These are phyloP conservation scores for Endomychus coccineus DNA, from an alignment of 2,888 invertebrate genomes.

Conservation along the genomic window DNA sequence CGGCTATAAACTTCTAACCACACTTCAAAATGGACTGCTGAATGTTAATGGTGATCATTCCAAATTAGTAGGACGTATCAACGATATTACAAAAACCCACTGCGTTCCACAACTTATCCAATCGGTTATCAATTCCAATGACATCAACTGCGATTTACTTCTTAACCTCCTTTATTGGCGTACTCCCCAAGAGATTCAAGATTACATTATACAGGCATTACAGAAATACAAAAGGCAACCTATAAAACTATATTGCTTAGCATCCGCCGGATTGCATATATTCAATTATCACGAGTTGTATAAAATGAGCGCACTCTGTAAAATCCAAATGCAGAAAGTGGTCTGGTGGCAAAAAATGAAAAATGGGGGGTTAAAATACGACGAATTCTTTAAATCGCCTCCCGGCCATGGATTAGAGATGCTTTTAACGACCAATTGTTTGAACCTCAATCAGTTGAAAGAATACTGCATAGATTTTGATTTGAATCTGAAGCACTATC, in stretches of 20 bases:
- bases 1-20: conserved; percentile 27
- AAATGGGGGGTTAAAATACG: conserved; percentile 20
- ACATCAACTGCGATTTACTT: conserved; percentile 39
- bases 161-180: conserved; percentile 35
- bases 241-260: conserved; percentile 27
- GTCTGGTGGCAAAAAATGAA: conserved; percentile 35
- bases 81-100: conserved; percentile 20
- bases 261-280: conserved; percentile 27
- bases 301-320: conserved; percentile 17
- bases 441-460: conserved; percentile 33
- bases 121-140: conserved; percentile 35
- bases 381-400: conserved; percentile 27
- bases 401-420: conserved; percentile 24
- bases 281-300: conserved; percentile 20
- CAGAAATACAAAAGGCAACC: conserved; percentile 29
- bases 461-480: conserved; percentile 45
- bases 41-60: conserved; percentile 9
- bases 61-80: conserved; percentile 15
- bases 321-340: conserved; percentile 19
- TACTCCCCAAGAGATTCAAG: conserved; percentile 18
- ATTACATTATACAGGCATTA: conserved; percentile 23
- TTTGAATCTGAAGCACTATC: conserved; percentile 33
- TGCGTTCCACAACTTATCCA: conserved; percentile 35
- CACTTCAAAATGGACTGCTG: conserved; percentile 22
- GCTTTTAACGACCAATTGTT: conserved; percentile 22